phyloP scores from a whole-genome alignment of 2,888 invertebrate genomes.

The Cephus pygmeus region DNA sequence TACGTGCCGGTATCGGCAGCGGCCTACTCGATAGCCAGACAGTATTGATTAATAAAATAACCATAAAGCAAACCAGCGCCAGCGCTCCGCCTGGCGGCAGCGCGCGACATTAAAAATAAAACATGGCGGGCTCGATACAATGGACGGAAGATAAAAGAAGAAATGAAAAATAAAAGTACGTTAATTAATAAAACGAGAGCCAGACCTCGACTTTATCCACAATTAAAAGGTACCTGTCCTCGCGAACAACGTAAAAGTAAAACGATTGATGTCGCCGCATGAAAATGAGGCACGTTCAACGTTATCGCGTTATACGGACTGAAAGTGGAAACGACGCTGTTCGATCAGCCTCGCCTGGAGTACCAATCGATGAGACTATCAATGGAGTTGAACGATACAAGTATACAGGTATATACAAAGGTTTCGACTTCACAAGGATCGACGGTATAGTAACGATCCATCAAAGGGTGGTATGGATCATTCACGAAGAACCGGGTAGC shows the following conservation, averaged over 20 bases:
- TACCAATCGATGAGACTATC: background rate
- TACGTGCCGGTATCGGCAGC: constrained; percentile 27
- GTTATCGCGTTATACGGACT: background rate
- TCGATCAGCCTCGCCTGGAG: background rate
- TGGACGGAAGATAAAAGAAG: background rate
- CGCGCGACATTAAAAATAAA: constrained; percentile 20
- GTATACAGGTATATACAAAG: background rate
- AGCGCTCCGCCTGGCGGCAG: background rate
- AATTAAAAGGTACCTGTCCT: background rate
- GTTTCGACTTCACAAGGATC: background rate
- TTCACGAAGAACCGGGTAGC: background rate
- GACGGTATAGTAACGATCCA: background rate
- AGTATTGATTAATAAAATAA: constrained; percentile 51
- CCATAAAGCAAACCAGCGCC: constrained; percentile 32
- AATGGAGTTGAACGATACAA: background rate
- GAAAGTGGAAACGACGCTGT: background rate
- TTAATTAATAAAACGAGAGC: background rate
- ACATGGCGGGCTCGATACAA: constrained; percentile 10
- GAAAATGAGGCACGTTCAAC: background rate
- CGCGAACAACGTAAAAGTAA: background rate
- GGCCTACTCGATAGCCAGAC: constrained; percentile 42
- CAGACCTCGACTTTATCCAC: background rate
- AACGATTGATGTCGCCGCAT: background rate
- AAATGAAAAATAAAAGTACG: constrained; percentile 5
- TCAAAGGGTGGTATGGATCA: background rate